Evolutionary conservation across 2,113 vertebrate species (phyloP).

Genomic region (Odobenus rosmarus): DNA sequence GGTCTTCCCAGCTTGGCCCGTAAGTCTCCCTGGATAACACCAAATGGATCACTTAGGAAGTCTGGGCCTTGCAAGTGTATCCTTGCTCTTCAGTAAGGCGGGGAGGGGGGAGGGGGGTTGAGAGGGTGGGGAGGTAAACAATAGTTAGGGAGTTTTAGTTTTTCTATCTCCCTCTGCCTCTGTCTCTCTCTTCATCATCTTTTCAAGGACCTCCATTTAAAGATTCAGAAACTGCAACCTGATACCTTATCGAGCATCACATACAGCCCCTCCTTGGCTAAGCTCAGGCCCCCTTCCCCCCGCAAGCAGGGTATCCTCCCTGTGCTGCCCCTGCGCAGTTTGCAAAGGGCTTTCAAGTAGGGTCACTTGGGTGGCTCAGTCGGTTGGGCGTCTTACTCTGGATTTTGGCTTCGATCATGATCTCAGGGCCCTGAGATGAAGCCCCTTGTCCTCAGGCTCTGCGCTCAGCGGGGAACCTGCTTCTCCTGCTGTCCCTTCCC

Average conservation of each 20-base stretch:
- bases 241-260: neutral
- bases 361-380: neutral
- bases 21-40: neutral
- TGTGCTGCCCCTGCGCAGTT: neutral
- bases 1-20: neutral
- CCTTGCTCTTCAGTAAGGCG: neutral
- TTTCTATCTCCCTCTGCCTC: neutral
- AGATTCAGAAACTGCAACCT: neutral
- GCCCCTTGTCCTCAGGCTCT: neutral
- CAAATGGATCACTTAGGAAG: neutral
- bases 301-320: accelerated
- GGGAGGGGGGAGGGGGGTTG: accelerated
- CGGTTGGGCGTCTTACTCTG: neutral
- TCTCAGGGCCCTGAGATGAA: neutral
- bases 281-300: neutral
- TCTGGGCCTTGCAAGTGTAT: neutral
- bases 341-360: neutral
- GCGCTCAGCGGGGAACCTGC: neutral
- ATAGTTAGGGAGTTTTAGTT: accelerated
- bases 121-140: neutral
- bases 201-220: neutral
- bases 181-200: neutral
- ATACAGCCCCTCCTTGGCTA: neutral
- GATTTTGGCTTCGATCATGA: neutral
- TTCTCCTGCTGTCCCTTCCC: neutral